A percentile compares a stretch with the other conserved stretches of the same genome.
These are phyloP conservation scores for Theropithecus gelada DNA, from an alignment of 2,113 vertebrate genomes.

Conservation along the genomic window DNA sequence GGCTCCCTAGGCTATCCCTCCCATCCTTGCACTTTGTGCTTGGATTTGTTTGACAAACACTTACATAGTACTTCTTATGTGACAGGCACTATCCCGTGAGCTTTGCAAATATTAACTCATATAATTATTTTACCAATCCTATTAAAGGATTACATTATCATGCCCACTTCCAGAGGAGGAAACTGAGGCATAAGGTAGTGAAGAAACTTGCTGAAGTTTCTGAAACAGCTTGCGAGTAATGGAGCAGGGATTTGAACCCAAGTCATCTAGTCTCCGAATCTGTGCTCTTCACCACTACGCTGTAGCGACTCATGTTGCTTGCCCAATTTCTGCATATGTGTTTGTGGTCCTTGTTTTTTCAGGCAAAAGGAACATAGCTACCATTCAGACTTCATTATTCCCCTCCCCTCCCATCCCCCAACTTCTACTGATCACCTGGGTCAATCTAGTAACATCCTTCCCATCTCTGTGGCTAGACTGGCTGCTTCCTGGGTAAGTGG, in stretches of 20 bases:
- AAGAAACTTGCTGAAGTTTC: neutral
- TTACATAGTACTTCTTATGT: neutral
- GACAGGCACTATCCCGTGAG: neutral
- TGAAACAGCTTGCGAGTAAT: no score
- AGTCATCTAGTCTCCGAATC: neutral
- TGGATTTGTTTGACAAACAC: neutral
- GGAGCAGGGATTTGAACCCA: neutral
- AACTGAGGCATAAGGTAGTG: neutral
- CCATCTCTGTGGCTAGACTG: neutral
- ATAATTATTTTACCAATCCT: neutral
- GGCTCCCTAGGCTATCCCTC: no score
- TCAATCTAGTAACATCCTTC: neutral
- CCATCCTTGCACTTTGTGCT: neutral
- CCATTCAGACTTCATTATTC: neutral
- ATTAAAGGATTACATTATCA: neutral
- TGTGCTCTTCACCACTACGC: neutral
- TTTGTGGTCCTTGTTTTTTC: neutral
- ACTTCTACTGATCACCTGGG: neutral
- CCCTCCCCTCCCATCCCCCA: no score
- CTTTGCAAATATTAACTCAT: neutral
- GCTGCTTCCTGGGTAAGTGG: neutral
- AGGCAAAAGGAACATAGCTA: neutral
- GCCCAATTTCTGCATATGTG: neutral
- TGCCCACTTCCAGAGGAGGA: neutral
- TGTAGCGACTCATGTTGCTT: fast-evolving